Evolutionary conservation across 1,140 invertebrate genomes (phyloP), one percentile per base, ranked within the genome.

Genomic region (Euschistus heros): DNA sequence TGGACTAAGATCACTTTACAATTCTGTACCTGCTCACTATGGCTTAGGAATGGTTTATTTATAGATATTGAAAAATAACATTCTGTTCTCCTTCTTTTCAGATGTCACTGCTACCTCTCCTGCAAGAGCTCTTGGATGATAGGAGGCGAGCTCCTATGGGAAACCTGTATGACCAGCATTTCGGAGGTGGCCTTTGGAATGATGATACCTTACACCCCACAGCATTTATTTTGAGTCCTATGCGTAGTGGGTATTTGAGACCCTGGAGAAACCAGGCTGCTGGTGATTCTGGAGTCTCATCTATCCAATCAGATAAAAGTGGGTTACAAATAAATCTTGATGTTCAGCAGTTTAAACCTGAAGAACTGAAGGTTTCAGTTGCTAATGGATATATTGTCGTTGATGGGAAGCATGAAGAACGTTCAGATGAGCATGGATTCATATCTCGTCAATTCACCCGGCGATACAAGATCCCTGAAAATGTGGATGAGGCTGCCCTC

Each of bases 311-410:
- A n/a, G 65, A 66, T 27, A 50, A 62, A 30, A 59, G 66, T 30
- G 65, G 64, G 20, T 68, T 71, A 27, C 66, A 83, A 68, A 78
- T 85, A 54, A 79, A 80, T 44, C 74, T 90, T 68, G 87, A 90
- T 71, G 84, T 92, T 0, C 81, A 85, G 59, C 85, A 89, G 68
- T 92, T 91, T 75, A 80, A 82, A 66, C 88, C 89, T 0, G 86
- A 92, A 63, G 89, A 93, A 73, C 80, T 92, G 37, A 83, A 79
- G 37, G 85, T 92, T 0, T 90, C 87, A 74, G 76, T 85, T 0
- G 66, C 64, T 22, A 85, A 87, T 67, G 81, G 84, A 59, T 80
- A 78, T 47, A 77, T 90, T 0, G 78, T 86, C 5, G 77, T 90
- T n/a, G n/a, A n/a, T n/a, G n/a, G n/a, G n/a, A n/a, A n/a, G n/a